Evolutionary conservation across 2,888 invertebrate species (phyloP), one percentile per base, ranked within the genome.

Genomic region (Podabrus alpinus): DNA sequence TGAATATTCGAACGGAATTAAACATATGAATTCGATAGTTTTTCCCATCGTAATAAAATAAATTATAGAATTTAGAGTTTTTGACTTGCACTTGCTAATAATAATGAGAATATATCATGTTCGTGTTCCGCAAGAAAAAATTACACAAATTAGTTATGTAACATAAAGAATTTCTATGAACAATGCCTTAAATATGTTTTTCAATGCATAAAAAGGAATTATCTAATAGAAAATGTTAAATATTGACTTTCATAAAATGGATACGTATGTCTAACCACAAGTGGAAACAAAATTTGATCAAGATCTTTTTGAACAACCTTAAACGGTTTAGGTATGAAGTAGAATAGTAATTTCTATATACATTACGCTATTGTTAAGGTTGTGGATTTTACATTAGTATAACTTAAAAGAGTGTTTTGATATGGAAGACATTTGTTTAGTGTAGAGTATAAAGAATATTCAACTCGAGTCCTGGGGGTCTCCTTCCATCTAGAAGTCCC

Each of bases 401-500:
- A 64, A 64, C 62, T 64, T 21, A 21, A 64, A 64, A 64, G 62
- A 16, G 62, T 64, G 62, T 64, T 67, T 72, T 78, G 71, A 74
- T 71, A 66, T 67, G 66, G 29, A 69, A 74, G 64, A 71, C 62
- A 45, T 71, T 75, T 61, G 66, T 15, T 45, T 68, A 76, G 76
- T 69, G 75, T 72, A 71, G 73, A 76, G 77, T 77, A 78, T 78
- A 78, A 79, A 78, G 79, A 79, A 79, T 79, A 78, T 79, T 80
- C 78, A 76, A 72, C 75, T 75, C 72, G 69, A 71, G 79, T 80
- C 79, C 79, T 79, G 78, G 79, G 79, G 79, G 79, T 78, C 77
- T 77, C 74, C 77, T 79, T 79, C 79, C 75, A 77, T 79, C 78
- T 76, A 72, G 76, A 79, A 79, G 76, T 79, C 79, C 79, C 79